Evolutionary conservation across 2,888 invertebrate genomes (phyloP), one percentile per base, ranked within the genome.

Genomic region (Scotopteryx bipunctaria): DNA sequence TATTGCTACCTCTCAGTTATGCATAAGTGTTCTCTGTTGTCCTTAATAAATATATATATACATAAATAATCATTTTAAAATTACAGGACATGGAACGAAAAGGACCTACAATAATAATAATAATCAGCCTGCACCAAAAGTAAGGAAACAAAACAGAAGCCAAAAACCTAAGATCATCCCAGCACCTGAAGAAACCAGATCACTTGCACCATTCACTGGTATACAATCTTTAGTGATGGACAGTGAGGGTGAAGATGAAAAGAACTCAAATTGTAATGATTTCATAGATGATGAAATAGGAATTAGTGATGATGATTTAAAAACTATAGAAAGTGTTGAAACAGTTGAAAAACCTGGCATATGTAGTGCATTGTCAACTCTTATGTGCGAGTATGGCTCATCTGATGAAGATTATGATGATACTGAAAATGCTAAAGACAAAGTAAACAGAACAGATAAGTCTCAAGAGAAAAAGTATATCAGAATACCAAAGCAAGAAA

Each of bases 361-460:
- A 5, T 93, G 92, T 73, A 91, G 88, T 61, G 92, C 93, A 8
- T 73, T 93, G 55, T 89, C 91, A 33, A 86, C 88, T 45, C 78
- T 93, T 15, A 92, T 93, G 66, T 87, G 88, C 64, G 89, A 92
- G 46, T 93, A 93, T 81, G 87, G 78, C 36, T 88, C 90, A 49
- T 91, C 92, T 51, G 92, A 91, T 70, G 91, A 91, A 44, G 82
- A 63, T 16, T 27, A 41, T 23, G 33, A 21, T 25, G 36, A 14
- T 13, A 29, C 19, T 43, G 3, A 8, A 35, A 49, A 56, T 14
- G 14, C 15, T 32, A 40, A 27, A 14, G 31, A 29, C 5, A 27
- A 9, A 27, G 27, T 27, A 11, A 27, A 9, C 27, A 27, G 9
- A 9, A 9, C 2, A 8, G 9, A 9, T n/a, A n/a, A 27, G 9